These are phyloP conservation scores for Pseudochirops corinnae DNA, from an alignment of 2,797 vertebrate genomes.

Conservation along the genomic window DNA sequence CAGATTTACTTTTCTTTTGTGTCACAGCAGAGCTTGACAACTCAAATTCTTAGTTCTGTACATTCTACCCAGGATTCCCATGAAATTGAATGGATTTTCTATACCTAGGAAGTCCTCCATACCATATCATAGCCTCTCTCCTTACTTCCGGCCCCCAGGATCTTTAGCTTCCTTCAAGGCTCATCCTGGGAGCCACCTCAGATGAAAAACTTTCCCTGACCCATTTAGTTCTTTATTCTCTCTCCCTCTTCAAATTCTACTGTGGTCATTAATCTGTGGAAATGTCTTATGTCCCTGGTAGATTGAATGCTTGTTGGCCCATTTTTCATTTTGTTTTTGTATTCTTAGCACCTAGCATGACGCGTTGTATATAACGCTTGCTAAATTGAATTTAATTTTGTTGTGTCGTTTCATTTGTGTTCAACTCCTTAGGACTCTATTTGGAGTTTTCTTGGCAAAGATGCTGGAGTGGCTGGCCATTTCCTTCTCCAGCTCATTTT, in stretches of 20 bases:
- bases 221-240: background rate
- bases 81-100: conserved; percentile 16
- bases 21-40: conserved; percentile 42
- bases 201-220: background rate
- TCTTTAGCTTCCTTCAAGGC: background rate
- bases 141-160: background rate
- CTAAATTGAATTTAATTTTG: background rate
- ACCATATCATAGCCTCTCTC: background rate
- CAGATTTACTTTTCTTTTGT: conserved; percentile 54
- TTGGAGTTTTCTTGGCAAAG: background rate
- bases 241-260: background rate
- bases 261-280: background rate
- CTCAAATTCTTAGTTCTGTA: conserved; percentile 27
- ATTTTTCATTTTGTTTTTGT: background rate
- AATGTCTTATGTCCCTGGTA: background rate
- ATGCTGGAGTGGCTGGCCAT: background rate
- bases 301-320: background rate
- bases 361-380: background rate
- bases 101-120: background rate
- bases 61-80: conserved; percentile 11
- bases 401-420: background rate
- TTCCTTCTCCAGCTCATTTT: background rate
- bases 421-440: background rate
- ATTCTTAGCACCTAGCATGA: background rate
- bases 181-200: background rate